These are phyloP conservation scores for Yoshiicerus persimilis DNA, from an alignment of 1,140 invertebrate genomes.

Conservation along the genomic window DNA sequence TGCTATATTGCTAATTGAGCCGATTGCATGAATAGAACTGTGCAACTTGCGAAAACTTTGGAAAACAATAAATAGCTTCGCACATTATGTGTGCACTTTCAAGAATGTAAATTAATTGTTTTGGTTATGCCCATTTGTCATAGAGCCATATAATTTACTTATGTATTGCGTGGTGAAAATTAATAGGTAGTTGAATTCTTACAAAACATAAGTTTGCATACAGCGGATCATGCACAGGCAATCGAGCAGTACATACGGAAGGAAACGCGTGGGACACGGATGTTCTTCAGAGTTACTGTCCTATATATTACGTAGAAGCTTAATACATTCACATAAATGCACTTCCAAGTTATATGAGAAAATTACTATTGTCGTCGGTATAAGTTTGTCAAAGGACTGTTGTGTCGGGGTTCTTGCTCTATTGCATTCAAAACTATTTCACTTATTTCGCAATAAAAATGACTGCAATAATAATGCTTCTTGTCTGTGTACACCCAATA, in stretches of 20 bases:
- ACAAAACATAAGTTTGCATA: not conserved
- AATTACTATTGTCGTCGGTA: too few species aligned
- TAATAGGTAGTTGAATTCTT: not conserved
- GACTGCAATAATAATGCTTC: not conserved
- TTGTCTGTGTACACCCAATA: not conserved
- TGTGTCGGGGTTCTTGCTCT: not conserved
- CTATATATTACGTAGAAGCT: too few species aligned
- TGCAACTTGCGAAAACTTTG: not conserved
- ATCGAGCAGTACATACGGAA: not conserved
- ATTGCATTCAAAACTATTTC: not conserved
- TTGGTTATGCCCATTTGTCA: not conserved
- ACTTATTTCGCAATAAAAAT: not conserved
- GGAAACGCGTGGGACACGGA: not conserved
- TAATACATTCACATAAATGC: too few species aligned
- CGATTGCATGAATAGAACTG: not conserved
- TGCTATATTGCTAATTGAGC: not conserved
- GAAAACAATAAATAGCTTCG: not conserved
- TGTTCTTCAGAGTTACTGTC: not conserved
- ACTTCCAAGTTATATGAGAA: too few species aligned
- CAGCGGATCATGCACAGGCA: not conserved
- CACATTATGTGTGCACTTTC: not conserved
- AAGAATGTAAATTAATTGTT: not conserved
- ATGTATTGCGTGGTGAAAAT: not conserved
- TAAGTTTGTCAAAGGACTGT: not conserved
- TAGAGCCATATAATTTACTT: not conserved